A percentile compares a stretch with the other conserved stretches of the same genome.
These are phyloP conservation scores for Morinoia aosen DNA, from an alignment of 2,888 invertebrate genomes.

Conservation along the genomic window DNA sequence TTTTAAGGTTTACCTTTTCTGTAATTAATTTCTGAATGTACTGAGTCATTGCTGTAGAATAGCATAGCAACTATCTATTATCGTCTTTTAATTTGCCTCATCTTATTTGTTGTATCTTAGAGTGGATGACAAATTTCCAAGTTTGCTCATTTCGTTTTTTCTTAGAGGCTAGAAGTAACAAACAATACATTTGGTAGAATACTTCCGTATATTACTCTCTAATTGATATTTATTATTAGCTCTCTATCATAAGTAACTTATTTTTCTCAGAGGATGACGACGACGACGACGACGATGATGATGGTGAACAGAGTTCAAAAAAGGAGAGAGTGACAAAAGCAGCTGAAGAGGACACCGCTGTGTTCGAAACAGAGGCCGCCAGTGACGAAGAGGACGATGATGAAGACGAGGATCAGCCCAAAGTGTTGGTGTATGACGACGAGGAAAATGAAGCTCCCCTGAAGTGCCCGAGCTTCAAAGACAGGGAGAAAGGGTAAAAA, in stretches of 20 bases:
- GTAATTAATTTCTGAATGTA: no score
- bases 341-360: not conserved
- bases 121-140: no score
- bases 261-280: constrained; percentile 69
- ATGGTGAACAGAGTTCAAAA: not conserved
- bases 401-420: constrained; percentile 76
- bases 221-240: not conserved
- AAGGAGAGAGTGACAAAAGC: not conserved
- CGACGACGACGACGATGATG: constrained; percentile 69
- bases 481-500: constrained; percentile 63
- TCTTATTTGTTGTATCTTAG: no score
- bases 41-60: no score
- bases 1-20: not conserved
- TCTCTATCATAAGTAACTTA: not conserved
- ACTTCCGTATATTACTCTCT: not conserved
- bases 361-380: constrained; percentile 69
- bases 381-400: constrained; percentile 84
- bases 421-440: constrained; percentile 76
- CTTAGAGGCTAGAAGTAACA: no score
- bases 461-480: constrained; percentile 61
- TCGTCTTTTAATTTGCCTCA: no score
- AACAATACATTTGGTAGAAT: not conserved
- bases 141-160: no score
- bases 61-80: no score
- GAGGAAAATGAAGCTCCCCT: constrained; percentile 89